Evolutionary conservation across 2,113 vertebrate species (phyloP).

Genomic region (Myodes glareolus): DNA sequence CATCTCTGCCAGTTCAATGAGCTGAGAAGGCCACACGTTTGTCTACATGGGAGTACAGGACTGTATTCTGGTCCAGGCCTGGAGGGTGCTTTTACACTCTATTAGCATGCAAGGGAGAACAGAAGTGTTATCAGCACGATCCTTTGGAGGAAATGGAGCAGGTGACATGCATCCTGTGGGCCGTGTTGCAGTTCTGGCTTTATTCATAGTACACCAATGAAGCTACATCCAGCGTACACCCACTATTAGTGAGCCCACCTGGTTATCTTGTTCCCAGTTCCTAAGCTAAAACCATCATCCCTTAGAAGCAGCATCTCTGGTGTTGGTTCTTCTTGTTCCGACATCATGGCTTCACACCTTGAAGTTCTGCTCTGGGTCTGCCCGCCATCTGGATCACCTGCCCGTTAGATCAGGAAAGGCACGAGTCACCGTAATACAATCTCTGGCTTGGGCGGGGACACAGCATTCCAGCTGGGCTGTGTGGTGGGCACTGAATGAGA

Average conservation of each 20-base stretch:
- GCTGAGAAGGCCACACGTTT: background rate
- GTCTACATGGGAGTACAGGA: background rate
- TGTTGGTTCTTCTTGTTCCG: background rate
- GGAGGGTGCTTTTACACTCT: background rate
- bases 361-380: background rate
- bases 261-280: background rate
- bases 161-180: background rate
- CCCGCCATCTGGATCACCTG: background rate
- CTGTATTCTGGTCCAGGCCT: background rate
- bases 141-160: background rate
- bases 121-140: background rate
- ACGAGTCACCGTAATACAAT: background rate
- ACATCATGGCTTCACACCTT: background rate
- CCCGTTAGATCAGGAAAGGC: background rate
- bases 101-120: fast-evolving
- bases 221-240: background rate
- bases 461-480: background rate
- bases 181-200: fast-evolving
- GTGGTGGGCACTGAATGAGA: background rate
- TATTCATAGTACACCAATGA: background rate
- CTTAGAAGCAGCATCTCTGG: background rate
- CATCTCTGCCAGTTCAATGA: background rate
- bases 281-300: background rate
- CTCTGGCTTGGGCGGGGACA: background rate
- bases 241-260: background rate